These are phyloP conservation scores for Mylabris phalerata DNA, from an alignment of 1,140 invertebrate species.

Conservation along the genomic window DNA sequence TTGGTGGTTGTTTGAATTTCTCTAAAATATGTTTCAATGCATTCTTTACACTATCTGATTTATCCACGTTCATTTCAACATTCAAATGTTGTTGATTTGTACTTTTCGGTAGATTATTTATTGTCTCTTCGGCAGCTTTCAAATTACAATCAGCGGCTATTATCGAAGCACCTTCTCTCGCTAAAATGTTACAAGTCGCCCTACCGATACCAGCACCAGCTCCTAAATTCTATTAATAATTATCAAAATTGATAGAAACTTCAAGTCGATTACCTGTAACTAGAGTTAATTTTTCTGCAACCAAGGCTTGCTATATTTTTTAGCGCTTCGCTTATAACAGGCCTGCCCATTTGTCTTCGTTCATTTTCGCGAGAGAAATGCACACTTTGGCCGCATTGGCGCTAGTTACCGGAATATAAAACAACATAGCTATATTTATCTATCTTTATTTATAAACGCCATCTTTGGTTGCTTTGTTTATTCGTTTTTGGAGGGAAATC, in stretches of 20 bases:
- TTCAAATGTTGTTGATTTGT: conserved; percentile 44
- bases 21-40: conserved; percentile 50
- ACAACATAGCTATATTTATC: too few relatives aligned
- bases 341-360: too few relatives aligned
- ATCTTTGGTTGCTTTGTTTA: too few relatives aligned
- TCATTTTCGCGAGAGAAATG: too few relatives aligned
- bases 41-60: conserved; percentile 51
- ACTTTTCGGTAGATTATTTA: conserved; percentile 37
- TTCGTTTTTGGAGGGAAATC: too few relatives aligned
- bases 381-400: too few relatives aligned
- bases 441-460: too few relatives aligned
- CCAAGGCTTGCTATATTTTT: too few relatives aligned
- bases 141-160: conserved; percentile 71
- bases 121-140: conserved; percentile 52
- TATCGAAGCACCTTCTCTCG: conserved; percentile 73
- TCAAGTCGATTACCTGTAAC: conserved; percentile 51
- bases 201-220: conserved; percentile 82
- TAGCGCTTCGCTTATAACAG: too few relatives aligned
- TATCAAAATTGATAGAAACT: not conserved
- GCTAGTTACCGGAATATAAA: too few relatives aligned
- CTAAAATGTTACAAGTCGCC: conserved; percentile 68
- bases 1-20: conserved; percentile 58
- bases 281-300: conserved; percentile 54
- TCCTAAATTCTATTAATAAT: conserved; percentile 48
- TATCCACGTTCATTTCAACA: conserved; percentile 60